These are phyloP conservation scores for Aplocera efformata DNA, from an alignment of 2,888 invertebrate species.

Conservation along the genomic window DNA sequence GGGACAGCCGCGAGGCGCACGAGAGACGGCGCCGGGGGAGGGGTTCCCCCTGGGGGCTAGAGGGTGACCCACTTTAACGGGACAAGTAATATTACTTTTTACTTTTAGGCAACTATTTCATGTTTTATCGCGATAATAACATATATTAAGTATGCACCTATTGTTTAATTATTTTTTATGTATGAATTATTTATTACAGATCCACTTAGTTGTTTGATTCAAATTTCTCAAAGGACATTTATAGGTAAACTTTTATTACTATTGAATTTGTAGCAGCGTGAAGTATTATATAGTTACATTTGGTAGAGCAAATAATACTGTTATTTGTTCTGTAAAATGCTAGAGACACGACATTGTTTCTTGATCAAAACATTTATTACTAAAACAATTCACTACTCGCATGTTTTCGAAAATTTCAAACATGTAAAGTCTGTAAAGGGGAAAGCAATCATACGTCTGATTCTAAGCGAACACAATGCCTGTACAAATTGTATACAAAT, in stretches of 20 bases:
- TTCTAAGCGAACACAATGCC: slow-evolving; percentile 57
- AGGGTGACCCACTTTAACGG: slow-evolving; percentile 81
- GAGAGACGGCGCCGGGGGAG: slow-evolving; percentile 54
- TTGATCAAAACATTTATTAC: too few species aligned
- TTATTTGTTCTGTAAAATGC: too few species aligned
- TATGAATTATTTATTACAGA: too few species aligned
- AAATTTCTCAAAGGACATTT: too few species aligned
- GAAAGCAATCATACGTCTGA: slow-evolving; percentile 59
- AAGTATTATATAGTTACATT: too few species aligned
- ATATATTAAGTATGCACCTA: slow-evolving; percentile 45
- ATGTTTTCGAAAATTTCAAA: slow-evolving; percentile 29
- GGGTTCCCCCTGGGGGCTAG: slow-evolving; percentile 40
- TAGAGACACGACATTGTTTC: too few species aligned
- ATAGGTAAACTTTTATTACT: too few species aligned
- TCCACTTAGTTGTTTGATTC: too few species aligned
- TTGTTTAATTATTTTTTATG: slow-evolving; percentile 47
- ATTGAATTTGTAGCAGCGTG: too few species aligned
- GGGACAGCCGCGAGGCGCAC: slow-evolving; percentile 65
- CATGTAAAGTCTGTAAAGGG: slow-evolving; percentile 45
- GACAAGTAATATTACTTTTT: slow-evolving; percentile 81
- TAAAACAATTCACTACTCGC: slow-evolving; percentile 20
- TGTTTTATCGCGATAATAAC: slow-evolving; percentile 76
- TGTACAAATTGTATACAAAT: slow-evolving; percentile 45
- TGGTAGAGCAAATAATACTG: too few species aligned
- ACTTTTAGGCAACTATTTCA: slow-evolving; percentile 81